Base-by-base conservation (phyloP, 2,888 invertebrate species). In the Gonocerus acuteangulatus region DNA sequence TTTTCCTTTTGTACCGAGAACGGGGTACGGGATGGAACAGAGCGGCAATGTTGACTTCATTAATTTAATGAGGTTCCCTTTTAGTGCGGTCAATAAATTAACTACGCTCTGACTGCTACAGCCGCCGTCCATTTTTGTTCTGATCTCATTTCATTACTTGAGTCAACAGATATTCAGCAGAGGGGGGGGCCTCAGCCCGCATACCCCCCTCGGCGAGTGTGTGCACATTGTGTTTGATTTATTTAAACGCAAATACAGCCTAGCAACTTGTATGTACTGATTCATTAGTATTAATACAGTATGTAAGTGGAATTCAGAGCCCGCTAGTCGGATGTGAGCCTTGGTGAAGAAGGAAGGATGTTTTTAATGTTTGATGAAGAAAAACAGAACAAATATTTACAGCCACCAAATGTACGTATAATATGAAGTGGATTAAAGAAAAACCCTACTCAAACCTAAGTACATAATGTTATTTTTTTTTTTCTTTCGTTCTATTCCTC, bases 71-170 rank as follows among this genome's bases (percentile, higher is more conserved):
- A 39, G 39, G 9, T 39, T 9, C 39, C 39, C 39, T 39, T 39
- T 39, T 39, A 39, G 39, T 39, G n/a, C 39, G 39, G 39, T 39
- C 39, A 39, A 39, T 39, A 39, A 39, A 39, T 39, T 39, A 39
- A n/a, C n/a, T 9, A 11, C 39, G 39, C 7, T n/a, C 27, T 27
- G 27, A 4, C 27, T 27, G 27, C 39, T 15, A 9, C 39, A 39
- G 39, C 39, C 15, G 4, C 39, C 39, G 39, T 4, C 39, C 39
- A 39, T 39, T 39, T 39, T 39, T 39, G 39, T 39, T 15, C 39
- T 39, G 39, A 39, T 39, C 39, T 39, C 39, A 39, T 39, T 39
- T 39, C 39, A 39, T 39, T 39, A 39, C 39, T 11, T 15, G 39
- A 39, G 39, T 39, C 39, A 39, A 39, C 39, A 39, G 7, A 11